Conservation (phyloP, 2,797 vertebrate species). For the Paedocypris micromegethes region DNA sequence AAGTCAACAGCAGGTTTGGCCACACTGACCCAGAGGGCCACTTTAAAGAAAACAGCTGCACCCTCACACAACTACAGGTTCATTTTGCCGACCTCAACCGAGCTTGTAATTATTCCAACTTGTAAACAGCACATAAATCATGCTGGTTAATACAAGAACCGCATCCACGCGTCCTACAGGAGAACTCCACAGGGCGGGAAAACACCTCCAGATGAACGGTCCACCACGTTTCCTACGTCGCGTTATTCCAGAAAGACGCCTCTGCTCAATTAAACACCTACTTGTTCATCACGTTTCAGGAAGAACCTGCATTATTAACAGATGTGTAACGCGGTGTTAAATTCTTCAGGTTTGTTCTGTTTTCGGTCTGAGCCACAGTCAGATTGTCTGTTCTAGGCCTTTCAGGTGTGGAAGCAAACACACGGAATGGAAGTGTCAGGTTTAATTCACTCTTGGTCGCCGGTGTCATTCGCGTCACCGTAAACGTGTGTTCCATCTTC, state of each 20-base stretch:
- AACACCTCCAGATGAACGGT: slow-evolving; percentile 12
- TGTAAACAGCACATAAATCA: slow-evolving; percentile 19
- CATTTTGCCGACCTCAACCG: neutral
- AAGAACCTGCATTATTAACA: no score
- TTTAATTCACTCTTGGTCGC: no score
- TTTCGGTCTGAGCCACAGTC: no score
- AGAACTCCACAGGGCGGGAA: slow-evolving; percentile 1
- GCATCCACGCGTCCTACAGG: neutral
- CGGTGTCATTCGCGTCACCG: neutral
- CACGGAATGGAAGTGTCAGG: no score
- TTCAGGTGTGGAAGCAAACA: no score
- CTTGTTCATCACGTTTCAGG: neutral
- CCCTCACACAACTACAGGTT: slow-evolving; percentile 12
- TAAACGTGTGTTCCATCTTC: neutral
- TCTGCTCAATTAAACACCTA: neutral
- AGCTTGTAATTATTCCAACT: neutral
- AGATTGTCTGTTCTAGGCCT: no score
- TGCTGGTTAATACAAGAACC: neutral
- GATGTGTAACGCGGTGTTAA: no score
- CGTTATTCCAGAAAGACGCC: neutral
- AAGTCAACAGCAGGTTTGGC: slow-evolving; percentile 35
- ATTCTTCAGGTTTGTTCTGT: no score
- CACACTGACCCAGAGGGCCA: slow-evolving; percentile 9
- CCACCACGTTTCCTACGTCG: slow-evolving; percentile 2
- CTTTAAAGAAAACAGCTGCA: slow-evolving; percentile 25